phyloP scores from a whole-genome alignment of 2,797 vertebrate genomes.

The Mallotus villosus region DNA sequence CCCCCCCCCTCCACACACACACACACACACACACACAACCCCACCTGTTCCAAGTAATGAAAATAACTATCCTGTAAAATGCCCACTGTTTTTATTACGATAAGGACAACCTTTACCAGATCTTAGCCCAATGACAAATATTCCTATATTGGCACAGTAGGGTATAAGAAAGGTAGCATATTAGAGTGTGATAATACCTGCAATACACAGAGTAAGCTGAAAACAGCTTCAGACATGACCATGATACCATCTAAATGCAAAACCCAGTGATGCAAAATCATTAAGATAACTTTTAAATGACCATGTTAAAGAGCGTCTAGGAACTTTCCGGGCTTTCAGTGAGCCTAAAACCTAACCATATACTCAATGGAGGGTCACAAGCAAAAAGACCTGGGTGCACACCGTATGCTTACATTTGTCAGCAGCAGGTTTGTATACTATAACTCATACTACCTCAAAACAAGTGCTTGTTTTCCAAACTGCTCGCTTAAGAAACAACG shows the following conservation, averaged over 20 bases:
- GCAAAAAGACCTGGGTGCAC: no score
- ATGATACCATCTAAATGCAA: background rate
- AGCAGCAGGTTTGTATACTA: no score
- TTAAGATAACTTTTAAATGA: no score
- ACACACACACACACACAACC: background rate
- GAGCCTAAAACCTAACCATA: background rate
- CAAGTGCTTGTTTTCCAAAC: no score
- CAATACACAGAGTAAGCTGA: background rate
- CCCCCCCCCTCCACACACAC: background rate
- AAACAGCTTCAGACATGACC: background rate
- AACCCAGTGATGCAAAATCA: no score
- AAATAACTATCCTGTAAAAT: constrained; percentile 41
- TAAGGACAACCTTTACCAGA: constrained; percentile 38
- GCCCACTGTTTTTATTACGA: constrained; percentile 42
- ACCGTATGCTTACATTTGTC: no score
- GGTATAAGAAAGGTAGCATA: constrained; percentile 30
- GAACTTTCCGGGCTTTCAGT: no score
- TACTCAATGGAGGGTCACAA: background rate
- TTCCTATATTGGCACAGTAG: constrained; percentile 28
- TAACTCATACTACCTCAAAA: no score
- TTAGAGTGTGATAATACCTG: constrained; percentile 1
- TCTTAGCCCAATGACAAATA: constrained; percentile 14
- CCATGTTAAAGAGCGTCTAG: no score
- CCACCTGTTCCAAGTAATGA: constrained; percentile 44
- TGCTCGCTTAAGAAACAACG: constrained; percentile 6